phyloP scores from a whole-genome alignment of 2,113 vertebrate genomes.

The Takifugu bimaculatus region DNA sequence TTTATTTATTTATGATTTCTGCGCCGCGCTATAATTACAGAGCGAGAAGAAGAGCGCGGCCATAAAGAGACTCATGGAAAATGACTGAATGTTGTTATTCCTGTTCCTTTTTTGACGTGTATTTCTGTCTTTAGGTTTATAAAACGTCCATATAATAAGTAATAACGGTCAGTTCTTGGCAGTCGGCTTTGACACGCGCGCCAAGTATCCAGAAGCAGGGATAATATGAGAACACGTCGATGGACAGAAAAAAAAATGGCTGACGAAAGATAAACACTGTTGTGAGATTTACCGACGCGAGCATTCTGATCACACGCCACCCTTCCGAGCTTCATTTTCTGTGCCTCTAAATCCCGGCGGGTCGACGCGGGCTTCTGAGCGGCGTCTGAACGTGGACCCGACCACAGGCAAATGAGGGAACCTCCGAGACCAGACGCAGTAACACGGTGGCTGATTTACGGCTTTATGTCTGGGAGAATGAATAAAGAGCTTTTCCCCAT shows the following conservation, averaged over 20 bases:
- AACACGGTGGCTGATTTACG: constrained; percentile 28
- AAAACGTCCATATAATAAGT: constrained; percentile 15
- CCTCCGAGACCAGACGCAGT: constrained; percentile 8
- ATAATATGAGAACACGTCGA: background rate
- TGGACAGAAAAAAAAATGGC: background rate
- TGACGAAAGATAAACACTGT: too few relatives aligned
- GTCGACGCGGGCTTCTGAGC: constrained; percentile 2
- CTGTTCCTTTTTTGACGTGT: background rate
- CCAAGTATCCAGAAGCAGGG: constrained; percentile 3
- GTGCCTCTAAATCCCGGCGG: background rate
- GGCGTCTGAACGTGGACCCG: constrained; percentile 14
- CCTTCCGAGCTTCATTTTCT: background rate
- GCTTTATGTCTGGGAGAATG: constrained; percentile 10
- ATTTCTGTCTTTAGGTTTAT: constrained; percentile 20
- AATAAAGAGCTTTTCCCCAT: constrained; percentile 34
- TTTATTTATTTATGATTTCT: constrained; percentile 25
- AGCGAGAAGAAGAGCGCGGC: background rate
- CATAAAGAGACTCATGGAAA: constrained; percentile 4
- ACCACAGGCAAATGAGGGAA: constrained; percentile 20
- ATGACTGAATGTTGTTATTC: background rate
- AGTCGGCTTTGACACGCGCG: constrained; percentile 18
- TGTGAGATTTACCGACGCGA: too few relatives aligned
- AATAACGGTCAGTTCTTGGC: constrained; percentile 22
- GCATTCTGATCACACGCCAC: background rate
- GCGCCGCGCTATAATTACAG: constrained; percentile 6